Evolutionary conservation across 2,888 invertebrate species (phyloP).

Genomic region (Ochlodes sylvanus): DNA sequence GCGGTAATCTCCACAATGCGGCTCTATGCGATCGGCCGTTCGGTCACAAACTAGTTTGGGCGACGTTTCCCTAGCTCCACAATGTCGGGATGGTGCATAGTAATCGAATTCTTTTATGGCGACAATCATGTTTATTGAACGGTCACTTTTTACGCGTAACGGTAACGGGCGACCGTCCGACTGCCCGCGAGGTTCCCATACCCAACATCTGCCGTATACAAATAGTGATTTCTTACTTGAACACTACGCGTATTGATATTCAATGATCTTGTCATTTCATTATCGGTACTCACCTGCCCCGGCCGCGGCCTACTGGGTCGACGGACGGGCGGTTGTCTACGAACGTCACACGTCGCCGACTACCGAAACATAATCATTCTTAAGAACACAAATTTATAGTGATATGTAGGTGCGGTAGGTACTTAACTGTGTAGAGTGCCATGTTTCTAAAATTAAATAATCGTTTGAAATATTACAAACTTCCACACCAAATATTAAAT

Average conservation of each 20-base stretch:
- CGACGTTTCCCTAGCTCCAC: conserved; percentile 65
- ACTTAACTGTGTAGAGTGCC: no score
- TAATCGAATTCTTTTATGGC: conserved; percentile 78
- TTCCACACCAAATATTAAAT: no score
- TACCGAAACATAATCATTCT: no score
- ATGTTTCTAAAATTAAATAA: no score
- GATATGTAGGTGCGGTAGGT: no score
- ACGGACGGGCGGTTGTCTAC: neutral
- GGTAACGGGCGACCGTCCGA: conserved; percentile 44
- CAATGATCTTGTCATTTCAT: conserved; percentile 30
- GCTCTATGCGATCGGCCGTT: conserved; percentile 72
- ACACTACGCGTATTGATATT: conserved; percentile 27
- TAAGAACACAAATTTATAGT: no score
- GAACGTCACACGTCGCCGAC: no score
- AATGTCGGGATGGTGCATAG: conserved; percentile 67
- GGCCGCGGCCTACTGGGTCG: neutral
- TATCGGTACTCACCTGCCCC: conserved; percentile 16
- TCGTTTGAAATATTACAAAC: no score
- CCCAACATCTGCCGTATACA: conserved; percentile 31
- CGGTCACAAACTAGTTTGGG: conserved; percentile 78
- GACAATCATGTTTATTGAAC: conserved; percentile 67
- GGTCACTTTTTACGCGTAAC: conserved; percentile 65
- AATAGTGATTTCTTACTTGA: conserved; percentile 27
- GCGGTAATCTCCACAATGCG: conserved; percentile 77
- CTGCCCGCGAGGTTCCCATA: conserved; percentile 30